These are phyloP conservation scores for Cherax destructor DNA, from an alignment of 1,140 invertebrate genomes.

Conservation along the genomic window DNA sequence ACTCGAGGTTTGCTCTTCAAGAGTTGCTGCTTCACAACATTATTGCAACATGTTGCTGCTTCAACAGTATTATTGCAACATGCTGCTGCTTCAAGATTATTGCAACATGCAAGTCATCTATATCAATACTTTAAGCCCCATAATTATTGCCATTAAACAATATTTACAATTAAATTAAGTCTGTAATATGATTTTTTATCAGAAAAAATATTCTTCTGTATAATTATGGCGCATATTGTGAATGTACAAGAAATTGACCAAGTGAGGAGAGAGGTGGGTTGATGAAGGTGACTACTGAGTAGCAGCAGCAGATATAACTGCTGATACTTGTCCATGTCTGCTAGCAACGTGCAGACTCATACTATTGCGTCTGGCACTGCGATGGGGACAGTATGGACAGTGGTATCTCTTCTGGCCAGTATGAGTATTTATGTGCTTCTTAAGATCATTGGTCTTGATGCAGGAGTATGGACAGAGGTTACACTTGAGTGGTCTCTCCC, in stretches of 20 bases:
- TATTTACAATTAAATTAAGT: too few species aligned
- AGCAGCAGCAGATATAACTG: background rate
- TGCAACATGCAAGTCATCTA: too few species aligned
- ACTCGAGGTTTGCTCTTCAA: too few species aligned
- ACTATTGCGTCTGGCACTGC: constrained; percentile 56
- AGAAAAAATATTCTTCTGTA: background rate
- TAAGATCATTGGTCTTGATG: constrained; percentile 66
- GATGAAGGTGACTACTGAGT: background rate
- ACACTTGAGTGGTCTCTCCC: constrained; percentile 68
- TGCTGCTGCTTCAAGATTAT: too few species aligned
- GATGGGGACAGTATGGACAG: constrained; percentile 57
- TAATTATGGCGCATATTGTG: background rate
- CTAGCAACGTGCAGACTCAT: constrained; percentile 58
- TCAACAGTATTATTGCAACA: too few species aligned
- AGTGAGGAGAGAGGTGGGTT: background rate
- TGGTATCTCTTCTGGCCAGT: constrained; percentile 63
- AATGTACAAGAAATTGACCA: background rate
- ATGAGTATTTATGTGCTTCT: constrained; percentile 62
- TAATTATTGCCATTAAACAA: too few species aligned
- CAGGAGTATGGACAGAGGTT: constrained; percentile 65
- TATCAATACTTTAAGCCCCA: too few species aligned
- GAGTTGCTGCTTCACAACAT: too few species aligned
- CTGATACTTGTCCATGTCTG: constrained; percentile 40
- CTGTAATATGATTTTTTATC: background rate
- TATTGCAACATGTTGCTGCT: too few species aligned